Percentiles rank a stretch among this genome's conserved stretches.
Conservation (phyloP, 2,113 vertebrate genomes). For the Muntiacus reevesi region DNA sequence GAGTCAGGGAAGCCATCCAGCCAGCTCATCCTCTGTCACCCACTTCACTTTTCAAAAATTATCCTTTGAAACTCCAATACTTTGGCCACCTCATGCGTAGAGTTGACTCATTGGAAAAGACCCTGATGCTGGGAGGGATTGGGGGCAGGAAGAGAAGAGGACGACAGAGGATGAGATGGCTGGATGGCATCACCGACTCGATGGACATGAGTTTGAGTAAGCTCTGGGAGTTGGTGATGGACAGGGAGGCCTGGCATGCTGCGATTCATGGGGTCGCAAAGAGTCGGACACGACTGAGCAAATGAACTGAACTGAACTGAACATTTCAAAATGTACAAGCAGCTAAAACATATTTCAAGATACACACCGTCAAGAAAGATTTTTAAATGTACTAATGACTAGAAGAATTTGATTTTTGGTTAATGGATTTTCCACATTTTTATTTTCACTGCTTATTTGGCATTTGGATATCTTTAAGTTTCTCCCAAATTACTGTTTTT, state of each 20-base stretch:
- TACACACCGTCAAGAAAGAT: not conserved
- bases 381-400: not conserved
- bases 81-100: no score
- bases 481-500: conserved; percentile 3
- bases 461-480: not conserved
- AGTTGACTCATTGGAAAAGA: no score
- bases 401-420: not conserved
- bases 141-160: no score
- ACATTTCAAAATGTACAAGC: not conserved
- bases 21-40: not conserved
- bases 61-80: not conserved
- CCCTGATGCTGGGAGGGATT: no score
- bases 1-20: not conserved
- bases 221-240: no score
- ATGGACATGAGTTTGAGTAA: no score
- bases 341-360: not conserved
- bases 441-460: not conserved
- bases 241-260: no score
- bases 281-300: no score
- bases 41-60: not conserved
- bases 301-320: not conserved
- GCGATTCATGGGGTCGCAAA: no score
- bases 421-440: not conserved
- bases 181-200: no score
- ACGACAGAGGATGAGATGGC: no score